Evolutionary conservation across 37 sponge, comb jelly and placozoan genomes (phyloP).

Genomic region (Chondrilla cf. caribensis): DNA sequence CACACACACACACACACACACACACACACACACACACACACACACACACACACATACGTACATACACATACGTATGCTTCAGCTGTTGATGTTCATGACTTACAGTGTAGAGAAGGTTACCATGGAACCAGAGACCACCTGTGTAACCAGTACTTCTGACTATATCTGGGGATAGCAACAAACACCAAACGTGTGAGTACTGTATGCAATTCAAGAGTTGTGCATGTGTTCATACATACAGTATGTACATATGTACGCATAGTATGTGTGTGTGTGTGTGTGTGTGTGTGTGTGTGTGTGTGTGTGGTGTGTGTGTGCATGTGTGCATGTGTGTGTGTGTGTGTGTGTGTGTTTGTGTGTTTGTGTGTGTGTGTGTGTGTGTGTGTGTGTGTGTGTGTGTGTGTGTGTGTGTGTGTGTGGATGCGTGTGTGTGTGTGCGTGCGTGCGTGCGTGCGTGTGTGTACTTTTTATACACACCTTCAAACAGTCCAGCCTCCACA

Average conservation of each 20-base stretch:
- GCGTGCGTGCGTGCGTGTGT: too few relatives aligned
- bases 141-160: constrained; percentile 49
- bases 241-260: neutral
- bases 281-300: neutral
- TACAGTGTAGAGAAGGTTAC: constrained; percentile 76
- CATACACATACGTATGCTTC: neutral
- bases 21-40: too few relatives aligned
- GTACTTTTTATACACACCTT: constrained; percentile 26
- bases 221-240: neutral
- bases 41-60: too few relatives aligned
- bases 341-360: too few relatives aligned
- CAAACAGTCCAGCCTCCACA: constrained; percentile 30
- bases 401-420: constrained; percentile 31
- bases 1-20: too few relatives aligned
- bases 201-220: neutral
- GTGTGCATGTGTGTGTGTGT: too few relatives aligned
- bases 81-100: neutral
- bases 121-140: constrained; percentile 65
- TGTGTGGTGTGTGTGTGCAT: too few relatives aligned
- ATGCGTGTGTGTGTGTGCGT: neutral
- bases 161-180: constrained; percentile 29
- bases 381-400: neutral
- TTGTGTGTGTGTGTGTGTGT: too few relatives aligned
- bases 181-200: too few relatives aligned
- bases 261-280: too few relatives aligned